These are phyloP conservation scores for Triplophysa rosa DNA, from an alignment of 2,113 vertebrate species.

Conservation along the genomic window DNA sequence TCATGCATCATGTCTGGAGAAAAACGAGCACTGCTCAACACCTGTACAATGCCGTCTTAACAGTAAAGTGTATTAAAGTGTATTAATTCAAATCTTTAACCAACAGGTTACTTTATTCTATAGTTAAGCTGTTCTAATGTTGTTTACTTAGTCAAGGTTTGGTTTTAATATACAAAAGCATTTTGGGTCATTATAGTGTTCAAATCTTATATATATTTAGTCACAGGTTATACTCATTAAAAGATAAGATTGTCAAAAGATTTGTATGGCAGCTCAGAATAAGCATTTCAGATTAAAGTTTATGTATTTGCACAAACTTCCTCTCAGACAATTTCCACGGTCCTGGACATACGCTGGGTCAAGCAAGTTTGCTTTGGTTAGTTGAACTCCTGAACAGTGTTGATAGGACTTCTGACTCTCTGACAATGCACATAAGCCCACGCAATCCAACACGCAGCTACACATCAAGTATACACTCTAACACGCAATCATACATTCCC, in stretches of 20 bases:
- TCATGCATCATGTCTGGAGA: too few relatives aligned
- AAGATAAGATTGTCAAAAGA: background rate
- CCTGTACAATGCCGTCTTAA: too few relatives aligned
- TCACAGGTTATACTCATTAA: background rate
- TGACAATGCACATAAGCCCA: conserved; percentile 51
- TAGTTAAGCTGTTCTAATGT: too few relatives aligned
- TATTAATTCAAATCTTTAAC: background rate
- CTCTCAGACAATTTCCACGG: conserved; percentile 62
- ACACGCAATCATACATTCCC: conserved; percentile 50
- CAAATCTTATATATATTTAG: background rate
- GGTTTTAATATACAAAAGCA: background rate
- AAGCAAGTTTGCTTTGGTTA: conserved; percentile 45
- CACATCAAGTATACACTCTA: conserved; percentile 55
- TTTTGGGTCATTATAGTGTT: background rate
- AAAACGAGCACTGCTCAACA: too few relatives aligned
- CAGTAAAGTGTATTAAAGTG: too few relatives aligned
- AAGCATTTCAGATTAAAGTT: background rate
- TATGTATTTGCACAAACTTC: conserved; percentile 55
- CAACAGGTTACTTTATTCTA: background rate
- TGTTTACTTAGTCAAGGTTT: too few relatives aligned
- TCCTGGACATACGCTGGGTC: conserved; percentile 66
- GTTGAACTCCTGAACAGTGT: conserved; percentile 59
- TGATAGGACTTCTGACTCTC: conserved; percentile 44
- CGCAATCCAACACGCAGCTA: conserved; percentile 25
- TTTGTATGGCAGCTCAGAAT: background rate